Base-by-base conservation (phyloP, 2,888 invertebrate genomes). In the Coelogynopora nodosa region DNA sequence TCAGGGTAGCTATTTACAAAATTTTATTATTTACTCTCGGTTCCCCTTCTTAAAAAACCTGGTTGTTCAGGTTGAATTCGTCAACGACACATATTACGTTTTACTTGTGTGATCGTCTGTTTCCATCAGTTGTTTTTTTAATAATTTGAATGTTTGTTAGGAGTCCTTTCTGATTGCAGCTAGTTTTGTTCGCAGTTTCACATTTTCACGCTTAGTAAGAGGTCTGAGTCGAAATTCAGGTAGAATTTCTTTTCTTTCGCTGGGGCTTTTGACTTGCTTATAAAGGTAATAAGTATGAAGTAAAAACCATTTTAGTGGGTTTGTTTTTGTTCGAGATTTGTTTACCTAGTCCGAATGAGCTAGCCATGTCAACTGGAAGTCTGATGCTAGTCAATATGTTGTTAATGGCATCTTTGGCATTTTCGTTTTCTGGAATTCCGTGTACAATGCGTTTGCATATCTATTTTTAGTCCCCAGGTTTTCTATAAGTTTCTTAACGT, bases 311-410 rank as follows among this genome's bases (percentile, higher is more conserved):
- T 82, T 31, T 82, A 29, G 28, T 82, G 30, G 82, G 82, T 82
- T 31, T 82, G 30, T 82, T 82, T 74, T 74, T 74, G 74, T 74
- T 74, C 74, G 74, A 26, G 74, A 74, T 74, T 74, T 74, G 74
- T 74, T 74, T 74, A 13, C 74, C 74, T 13, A 74, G 74, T 74
- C 74, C 23, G 74, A 74, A 74, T 74, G 74, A 74, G 74, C 23
- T 74, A 74, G 23, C 74, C 18, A 26, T 74, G 74, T 74, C 74
- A 74, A 74, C 74, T 13, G 74, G 23, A n/a, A 74, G 74, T 23
- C 74, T 23, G 74, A 74, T 26, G 74, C 23, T 74, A 26, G 74
- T 74, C 74, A 74, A 74, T 74, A 74, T 13, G 74, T 74, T 74
- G 74, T 74, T 74, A 74, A 23, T 74, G 74, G 74, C 74, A 74